Conservation (phyloP, 2,888 invertebrate species). For the Tetranychus piercei region DNA sequence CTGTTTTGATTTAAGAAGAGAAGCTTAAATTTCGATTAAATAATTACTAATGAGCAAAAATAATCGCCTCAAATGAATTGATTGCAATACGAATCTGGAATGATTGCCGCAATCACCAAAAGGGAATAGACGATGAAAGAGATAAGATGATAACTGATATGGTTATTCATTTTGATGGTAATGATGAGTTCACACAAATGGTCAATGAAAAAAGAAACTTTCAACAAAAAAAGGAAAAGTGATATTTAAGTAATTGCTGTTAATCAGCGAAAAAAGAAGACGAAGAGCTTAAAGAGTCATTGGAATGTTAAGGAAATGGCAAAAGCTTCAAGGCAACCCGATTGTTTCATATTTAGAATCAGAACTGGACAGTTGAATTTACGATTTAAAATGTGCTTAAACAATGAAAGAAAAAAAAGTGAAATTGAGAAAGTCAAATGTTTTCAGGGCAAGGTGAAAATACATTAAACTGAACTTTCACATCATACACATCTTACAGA, state of each 20-base stretch:
- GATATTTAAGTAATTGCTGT: background rate
- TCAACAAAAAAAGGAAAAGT: background rate
- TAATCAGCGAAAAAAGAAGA: background rate
- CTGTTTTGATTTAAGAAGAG: too few species aligned
- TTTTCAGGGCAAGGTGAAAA: background rate
- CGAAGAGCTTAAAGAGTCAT: background rate
- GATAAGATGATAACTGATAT: background rate
- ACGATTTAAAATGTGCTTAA: background rate
- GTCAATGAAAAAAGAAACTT: background rate
- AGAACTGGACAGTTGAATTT: background rate
- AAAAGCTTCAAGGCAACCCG: background rate
- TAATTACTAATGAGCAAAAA: too few species aligned
- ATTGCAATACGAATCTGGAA: too few species aligned
- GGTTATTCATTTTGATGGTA: background rate
- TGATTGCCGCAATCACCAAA: too few species aligned
- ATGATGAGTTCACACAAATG: background rate
- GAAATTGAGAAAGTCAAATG: constrained; percentile 3
- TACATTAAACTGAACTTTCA: too few species aligned
- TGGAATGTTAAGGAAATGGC: background rate
- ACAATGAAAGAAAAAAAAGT: background rate
- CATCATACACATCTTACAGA: too few species aligned
- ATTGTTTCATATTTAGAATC: background rate
- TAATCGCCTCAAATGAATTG: too few species aligned
- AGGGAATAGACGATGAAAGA: background rate
- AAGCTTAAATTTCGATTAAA: too few species aligned